Evolutionary conservation across 2,888 invertebrate species (phyloP).

Genomic region (Nemotelus pantherinus): DNA sequence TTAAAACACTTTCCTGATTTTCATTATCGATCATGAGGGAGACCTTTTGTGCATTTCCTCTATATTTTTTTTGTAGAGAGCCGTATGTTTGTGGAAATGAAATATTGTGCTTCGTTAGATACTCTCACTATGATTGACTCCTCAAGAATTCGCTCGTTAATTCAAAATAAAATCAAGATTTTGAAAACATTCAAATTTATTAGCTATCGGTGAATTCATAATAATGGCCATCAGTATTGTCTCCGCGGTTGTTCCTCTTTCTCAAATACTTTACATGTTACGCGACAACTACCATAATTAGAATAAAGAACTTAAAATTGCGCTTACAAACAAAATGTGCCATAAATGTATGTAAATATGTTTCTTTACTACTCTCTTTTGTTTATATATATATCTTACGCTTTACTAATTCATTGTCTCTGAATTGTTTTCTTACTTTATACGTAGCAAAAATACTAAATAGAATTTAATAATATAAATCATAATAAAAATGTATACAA

Average conservation of each 20-base stretch:
- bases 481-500: slow-evolving; percentile 32
- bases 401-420: slow-evolving; percentile 40
- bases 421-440: slow-evolving; percentile 33
- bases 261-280: slow-evolving; percentile 9
- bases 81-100: too few relatives aligned
- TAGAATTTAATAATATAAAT: slow-evolving; percentile 32
- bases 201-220: background rate
- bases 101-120: too few relatives aligned
- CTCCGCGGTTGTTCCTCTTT: slow-evolving; percentile 2
- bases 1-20: too few relatives aligned
- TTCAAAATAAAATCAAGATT: too few relatives aligned
- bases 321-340: slow-evolving; percentile 48
- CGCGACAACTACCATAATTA: slow-evolving; percentile 11
- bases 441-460: slow-evolving; percentile 44
- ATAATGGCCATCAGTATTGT: slow-evolving; percentile 39
- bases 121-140: too few relatives aligned
- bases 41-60: too few relatives aligned
- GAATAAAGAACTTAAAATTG: slow-evolving; percentile 26
- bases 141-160: too few relatives aligned
- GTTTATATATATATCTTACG: slow-evolving; percentile 35
- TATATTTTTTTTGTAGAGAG: too few relatives aligned
- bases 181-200: too few relatives aligned
- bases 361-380: slow-evolving; percentile 20
- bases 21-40: too few relatives aligned
- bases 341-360: slow-evolving; percentile 44